Evolutionary conservation across 2,113 vertebrate species (phyloP).

Genomic region (Marmota flaviventris): DNA sequence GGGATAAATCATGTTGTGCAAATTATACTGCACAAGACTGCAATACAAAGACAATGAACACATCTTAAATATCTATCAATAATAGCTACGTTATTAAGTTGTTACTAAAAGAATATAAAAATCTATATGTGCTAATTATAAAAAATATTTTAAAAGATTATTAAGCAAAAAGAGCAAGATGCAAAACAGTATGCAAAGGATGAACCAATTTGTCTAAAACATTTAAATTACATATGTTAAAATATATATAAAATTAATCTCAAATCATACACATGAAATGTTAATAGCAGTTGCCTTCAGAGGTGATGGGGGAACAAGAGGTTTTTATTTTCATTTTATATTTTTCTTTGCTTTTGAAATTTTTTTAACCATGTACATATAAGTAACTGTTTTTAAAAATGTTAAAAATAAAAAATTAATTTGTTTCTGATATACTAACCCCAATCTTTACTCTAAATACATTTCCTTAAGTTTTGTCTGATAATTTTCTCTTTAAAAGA

Average conservation of each 20-base stretch:
- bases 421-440: not conserved
- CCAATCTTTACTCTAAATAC: constrained; percentile 13
- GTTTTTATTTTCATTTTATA: not conserved
- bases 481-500: constrained; percentile 34
- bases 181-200: not conserved
- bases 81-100: not conserved
- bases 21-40: not conserved
- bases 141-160: constrained; percentile 50
- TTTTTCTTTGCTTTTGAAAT: constrained; percentile 26
- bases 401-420: not conserved
- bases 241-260: not conserved
- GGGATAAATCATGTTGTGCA: not conserved
- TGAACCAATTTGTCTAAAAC: not conserved
- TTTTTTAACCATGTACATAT: not conserved
- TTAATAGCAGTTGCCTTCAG: not conserved
- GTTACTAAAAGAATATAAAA: constrained; percentile 34
- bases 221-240: not conserved
- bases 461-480: constrained; percentile 8
- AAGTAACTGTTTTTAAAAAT: constrained; percentile 20
- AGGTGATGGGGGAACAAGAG: not conserved
- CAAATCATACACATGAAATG: not conserved
- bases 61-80: not conserved
- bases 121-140: not conserved
- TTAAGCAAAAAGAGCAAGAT: constrained; percentile 27
- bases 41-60: constrained; percentile 36